Base-by-base conservation (phyloP, 2,888 invertebrate species). In the Physocephala rufipes region DNA sequence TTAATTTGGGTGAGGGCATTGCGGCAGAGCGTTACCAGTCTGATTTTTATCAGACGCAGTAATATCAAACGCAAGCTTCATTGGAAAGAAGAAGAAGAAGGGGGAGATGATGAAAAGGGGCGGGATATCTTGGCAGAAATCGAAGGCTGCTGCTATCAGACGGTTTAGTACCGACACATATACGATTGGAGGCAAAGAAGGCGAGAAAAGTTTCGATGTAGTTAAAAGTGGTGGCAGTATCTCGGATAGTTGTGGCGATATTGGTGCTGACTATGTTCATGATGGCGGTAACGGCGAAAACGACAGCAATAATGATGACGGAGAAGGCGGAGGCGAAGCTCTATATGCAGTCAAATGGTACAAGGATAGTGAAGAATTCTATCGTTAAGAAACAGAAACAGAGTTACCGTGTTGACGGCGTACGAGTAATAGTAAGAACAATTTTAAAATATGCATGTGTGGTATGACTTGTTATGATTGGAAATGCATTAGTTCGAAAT, bases 291-390 rank as follows among this genome's bases (percentile, higher is more conserved):
- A 5, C 63, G 45, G 26, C 51, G n/a, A 12, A 21, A 13, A 30
- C 26, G 26, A 43, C 47, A 15, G 53, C 12, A 21, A 51, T 13
- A 53, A 51, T 30, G 30, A 19, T 13, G 30, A 65, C 53, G 21
- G 19, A 24, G 65, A 53, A 21, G 36, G 16, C 49, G 28, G 89
- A 51, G 88, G 88, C 67, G 92, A 92, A 84, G 89, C 88, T 28
- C 87, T 94, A 67, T 93, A 94, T 85, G 91, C 93, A 24, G 92
- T 93, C 80, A 93, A 93, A 87, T 94, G 93, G 93, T 93, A 93
- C 87, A 91, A 93, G 84, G 93, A 93, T 86, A 91, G 93, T 86
- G 93, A 93, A 81, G 94, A 94, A 85, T 93, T 94, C 87, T 94
- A 93, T 87, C 89, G 93, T 79, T 93, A 88, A 84, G 90, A 93